Percentiles rank a stretch among this genome's conserved stretches.
Conservation (phyloP, 2,113 vertebrate genomes). For the Myiozetetes cayanensis region DNA sequence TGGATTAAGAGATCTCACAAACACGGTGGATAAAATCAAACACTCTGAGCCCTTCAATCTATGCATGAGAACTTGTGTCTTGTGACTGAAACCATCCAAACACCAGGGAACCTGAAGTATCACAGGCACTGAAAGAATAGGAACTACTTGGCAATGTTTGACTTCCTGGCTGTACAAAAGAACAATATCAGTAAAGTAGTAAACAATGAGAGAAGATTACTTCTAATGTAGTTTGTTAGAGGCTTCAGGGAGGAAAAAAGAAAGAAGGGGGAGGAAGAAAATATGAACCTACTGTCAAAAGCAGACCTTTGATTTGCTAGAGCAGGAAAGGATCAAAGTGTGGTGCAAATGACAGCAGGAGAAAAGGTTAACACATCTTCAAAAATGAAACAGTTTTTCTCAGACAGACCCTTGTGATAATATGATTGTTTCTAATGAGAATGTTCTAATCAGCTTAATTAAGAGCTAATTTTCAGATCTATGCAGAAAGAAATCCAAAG, state of each 20-base stretch:
- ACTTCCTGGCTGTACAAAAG: neutral
- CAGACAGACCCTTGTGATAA: neutral
- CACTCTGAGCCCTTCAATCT: neutral
- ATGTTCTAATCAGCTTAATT: neutral
- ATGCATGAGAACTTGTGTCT: neutral
- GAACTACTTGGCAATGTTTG: neutral
- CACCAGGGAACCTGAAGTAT: neutral
- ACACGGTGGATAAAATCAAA: neutral
- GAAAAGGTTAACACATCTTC: neutral
- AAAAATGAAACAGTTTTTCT: neutral
- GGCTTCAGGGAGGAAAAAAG: neutral
- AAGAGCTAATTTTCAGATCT: neutral
- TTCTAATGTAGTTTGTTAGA: neutral
- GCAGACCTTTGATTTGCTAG: neutral
- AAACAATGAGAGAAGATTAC: neutral
- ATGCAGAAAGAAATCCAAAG: neutral
- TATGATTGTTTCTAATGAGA: neutral
- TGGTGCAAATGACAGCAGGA: neutral
- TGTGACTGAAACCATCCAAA: neutral
- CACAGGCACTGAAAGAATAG: neutral
- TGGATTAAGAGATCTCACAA: neutral
- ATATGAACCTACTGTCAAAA: neutral
- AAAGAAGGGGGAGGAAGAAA: neutral
- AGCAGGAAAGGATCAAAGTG: neutral
- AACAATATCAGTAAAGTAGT: neutral